A percentile compares a stretch with the other conserved stretches of the same genome.
phyloP scores from a whole-genome alignment of 1,140 invertebrate species.

The Bacillus rossius region DNA sequence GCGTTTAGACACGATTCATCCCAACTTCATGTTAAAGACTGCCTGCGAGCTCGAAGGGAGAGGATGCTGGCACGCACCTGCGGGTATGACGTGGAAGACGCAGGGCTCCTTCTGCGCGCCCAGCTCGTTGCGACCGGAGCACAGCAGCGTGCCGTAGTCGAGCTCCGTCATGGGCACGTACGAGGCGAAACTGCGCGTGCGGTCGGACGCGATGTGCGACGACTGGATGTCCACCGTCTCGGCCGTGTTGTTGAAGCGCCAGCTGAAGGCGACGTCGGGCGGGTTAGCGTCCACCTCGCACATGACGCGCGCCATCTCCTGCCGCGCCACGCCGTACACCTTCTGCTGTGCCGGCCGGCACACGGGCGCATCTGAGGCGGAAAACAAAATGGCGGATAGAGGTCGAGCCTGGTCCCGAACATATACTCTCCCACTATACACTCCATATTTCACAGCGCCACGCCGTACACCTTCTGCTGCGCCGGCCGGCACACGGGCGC shows the following conservation, averaged over 20 bases:
- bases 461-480: conserved; percentile 63
- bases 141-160: conserved; percentile 65
- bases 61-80: conserved; percentile 49
- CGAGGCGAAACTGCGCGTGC: conserved; percentile 53
- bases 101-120: conserved; percentile 61
- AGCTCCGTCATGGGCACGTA: conserved; percentile 65
- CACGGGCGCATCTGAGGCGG: conserved; percentile 66
- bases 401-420: too few relatives aligned
- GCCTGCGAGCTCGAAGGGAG: neutral
- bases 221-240: conserved; percentile 60
- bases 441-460: too few relatives aligned
- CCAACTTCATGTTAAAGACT: too few relatives aligned
- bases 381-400: too few relatives aligned
- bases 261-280: conserved; percentile 57
- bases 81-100: conserved; percentile 63
- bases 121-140: conserved; percentile 61
- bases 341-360: conserved; percentile 59
- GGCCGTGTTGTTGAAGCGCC: conserved; percentile 67
- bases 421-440: too few relatives aligned
- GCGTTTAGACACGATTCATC: too few relatives aligned
- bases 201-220: conserved; percentile 51
- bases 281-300: conserved; percentile 86
- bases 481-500: conserved; percentile 60
- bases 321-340: conserved; percentile 68
- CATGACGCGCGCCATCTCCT: conserved; percentile 66